These are phyloP conservation scores for Clivina fossor DNA, from an alignment of 2,888 invertebrate species.

Conservation along the genomic window DNA sequence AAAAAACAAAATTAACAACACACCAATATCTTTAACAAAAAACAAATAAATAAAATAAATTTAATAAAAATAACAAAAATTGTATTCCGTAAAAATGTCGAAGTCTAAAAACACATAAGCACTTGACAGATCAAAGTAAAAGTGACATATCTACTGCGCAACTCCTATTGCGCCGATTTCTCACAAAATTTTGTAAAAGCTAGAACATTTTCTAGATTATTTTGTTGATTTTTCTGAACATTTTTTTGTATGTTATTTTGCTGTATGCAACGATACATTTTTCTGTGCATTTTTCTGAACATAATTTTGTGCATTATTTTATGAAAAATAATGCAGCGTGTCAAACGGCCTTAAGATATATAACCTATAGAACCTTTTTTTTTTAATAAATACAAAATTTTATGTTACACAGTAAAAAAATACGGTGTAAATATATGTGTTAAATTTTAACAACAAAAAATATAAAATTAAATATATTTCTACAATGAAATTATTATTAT, in stretches of 20 bases:
- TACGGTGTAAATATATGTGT: too few species aligned
- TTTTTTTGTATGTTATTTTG: slow-evolving; percentile 5
- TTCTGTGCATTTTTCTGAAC: slow-evolving; percentile 5
- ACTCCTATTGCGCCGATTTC: too few species aligned
- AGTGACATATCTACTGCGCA: neutral
- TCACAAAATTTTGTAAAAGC: slow-evolving; percentile 4
- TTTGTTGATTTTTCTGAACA: slow-evolving; percentile 9
- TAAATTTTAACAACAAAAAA: too few species aligned
- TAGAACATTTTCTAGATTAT: slow-evolving; percentile 2
- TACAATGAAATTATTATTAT: neutral
- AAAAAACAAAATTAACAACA: neutral
- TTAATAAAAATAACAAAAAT: neutral
- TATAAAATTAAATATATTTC: too few species aligned
- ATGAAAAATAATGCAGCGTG: slow-evolving; percentile 8
- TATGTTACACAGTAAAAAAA: too few species aligned
- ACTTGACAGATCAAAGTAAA: neutral
- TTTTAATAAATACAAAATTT: too few species aligned
- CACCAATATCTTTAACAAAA: neutral
- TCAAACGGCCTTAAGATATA: slow-evolving; percentile 9
- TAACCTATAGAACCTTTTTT: too few species aligned
- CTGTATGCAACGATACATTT: slow-evolving; percentile 11
- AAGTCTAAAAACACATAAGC: neutral
- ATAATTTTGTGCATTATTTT: slow-evolving; percentile 17
- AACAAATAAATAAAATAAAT: neutral
- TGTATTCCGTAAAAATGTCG: too few species aligned